These are phyloP conservation scores for Dreissena polymorpha DNA, from an alignment of 1,140 invertebrate genomes.

Conservation along the genomic window DNA sequence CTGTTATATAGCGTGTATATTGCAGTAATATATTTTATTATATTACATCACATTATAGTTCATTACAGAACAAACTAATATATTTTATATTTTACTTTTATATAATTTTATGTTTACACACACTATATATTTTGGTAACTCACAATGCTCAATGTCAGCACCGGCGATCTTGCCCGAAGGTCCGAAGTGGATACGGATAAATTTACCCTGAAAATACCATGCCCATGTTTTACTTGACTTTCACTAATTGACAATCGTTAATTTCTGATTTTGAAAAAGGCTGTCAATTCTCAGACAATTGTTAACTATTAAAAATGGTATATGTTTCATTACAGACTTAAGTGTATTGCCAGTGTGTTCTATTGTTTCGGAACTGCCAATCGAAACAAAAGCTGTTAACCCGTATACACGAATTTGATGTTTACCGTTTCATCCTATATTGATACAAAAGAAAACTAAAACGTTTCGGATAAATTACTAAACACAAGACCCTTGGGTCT, in stretches of 20 bases:
- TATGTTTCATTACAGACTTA: background rate
- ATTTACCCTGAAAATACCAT: constrained; percentile 85
- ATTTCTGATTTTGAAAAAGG: background rate
- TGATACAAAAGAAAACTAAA: too few relatives aligned
- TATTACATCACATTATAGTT: too few relatives aligned
- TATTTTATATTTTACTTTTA: too few relatives aligned
- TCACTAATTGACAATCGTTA: background rate
- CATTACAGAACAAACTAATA: too few relatives aligned
- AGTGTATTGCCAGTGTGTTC: background rate
- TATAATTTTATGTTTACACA: too few relatives aligned
- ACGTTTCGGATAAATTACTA: too few relatives aligned
- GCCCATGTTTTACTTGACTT: background rate
- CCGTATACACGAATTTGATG: background rate
- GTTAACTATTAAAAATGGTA: background rate
- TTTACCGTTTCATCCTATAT: background rate
- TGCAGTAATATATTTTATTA: too few relatives aligned
- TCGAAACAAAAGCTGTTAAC: background rate
- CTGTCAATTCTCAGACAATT: background rate
- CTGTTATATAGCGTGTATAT: too few relatives aligned
- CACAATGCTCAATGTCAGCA: constrained; percentile 99
- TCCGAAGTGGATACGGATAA: constrained; percentile 99
- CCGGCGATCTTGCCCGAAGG: constrained; percentile 99
- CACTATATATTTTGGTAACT: constrained; percentile 84
- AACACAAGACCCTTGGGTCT: too few relatives aligned
- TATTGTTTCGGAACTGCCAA: background rate